These are phyloP conservation scores for Hylaeus anthracinus DNA, from an alignment of 1,140 invertebrate genomes.

Conservation along the genomic window DNA sequence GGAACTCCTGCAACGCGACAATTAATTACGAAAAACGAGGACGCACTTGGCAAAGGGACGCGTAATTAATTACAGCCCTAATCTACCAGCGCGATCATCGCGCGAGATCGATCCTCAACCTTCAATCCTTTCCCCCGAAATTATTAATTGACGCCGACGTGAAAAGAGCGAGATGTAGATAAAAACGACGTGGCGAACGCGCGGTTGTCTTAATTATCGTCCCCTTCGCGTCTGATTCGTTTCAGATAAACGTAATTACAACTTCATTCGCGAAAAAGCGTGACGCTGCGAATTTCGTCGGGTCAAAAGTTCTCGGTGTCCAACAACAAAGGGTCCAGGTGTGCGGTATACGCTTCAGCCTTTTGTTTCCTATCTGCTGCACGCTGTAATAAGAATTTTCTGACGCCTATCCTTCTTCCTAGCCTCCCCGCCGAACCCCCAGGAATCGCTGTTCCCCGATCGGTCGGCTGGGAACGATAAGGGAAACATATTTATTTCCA, in stretches of 20 bases:
- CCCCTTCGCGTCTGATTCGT: slow-evolving; percentile 20
- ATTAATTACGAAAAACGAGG: slow-evolving; percentile 30
- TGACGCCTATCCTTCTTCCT: neutral
- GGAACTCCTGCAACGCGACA: neutral
- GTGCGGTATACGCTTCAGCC: neutral
- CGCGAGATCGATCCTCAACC: slow-evolving; percentile 9
- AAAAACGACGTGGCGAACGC: neutral
- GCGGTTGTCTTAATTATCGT: slow-evolving; percentile 12
- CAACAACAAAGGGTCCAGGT: neutral
- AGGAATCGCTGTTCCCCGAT: slow-evolving; percentile 57
- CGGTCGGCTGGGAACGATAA: slow-evolving; percentile 61
- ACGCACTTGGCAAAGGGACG: neutral
- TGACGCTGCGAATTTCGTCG: neutral
- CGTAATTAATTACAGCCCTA: slow-evolving; percentile 32
- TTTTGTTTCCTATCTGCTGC: neutral
- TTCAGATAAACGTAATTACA: slow-evolving; percentile 29
- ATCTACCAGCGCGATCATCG: slow-evolving; percentile 4
- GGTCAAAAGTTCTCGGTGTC: neutral
- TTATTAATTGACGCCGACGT: slow-evolving; percentile 14
- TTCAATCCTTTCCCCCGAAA: slow-evolving; percentile 24
- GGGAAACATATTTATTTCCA: slow-evolving; percentile 75
- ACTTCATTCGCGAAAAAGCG: slow-evolving; percentile 1
- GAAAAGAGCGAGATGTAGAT: neutral
- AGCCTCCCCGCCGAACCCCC: neutral
- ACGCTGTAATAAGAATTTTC: slow-evolving; percentile 22